phyloP scores from a whole-genome alignment of 2,797 vertebrate species.

The Spinibarbus caldwelli region DNA sequence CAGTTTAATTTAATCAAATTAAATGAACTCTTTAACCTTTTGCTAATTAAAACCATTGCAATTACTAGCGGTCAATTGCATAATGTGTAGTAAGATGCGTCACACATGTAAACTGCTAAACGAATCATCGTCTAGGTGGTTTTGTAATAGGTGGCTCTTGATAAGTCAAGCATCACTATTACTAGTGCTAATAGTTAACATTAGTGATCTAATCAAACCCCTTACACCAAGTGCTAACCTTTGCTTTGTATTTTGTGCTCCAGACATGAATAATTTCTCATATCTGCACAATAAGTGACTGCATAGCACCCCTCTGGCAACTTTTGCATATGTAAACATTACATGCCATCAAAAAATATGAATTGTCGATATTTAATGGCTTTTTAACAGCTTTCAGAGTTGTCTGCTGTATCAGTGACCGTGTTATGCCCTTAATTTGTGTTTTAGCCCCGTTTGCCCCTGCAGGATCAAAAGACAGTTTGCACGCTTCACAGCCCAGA shows the following conservation, averaged over 20 bases:
- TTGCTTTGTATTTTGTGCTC: neutral
- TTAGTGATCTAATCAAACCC: neutral
- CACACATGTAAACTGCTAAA: neutral
- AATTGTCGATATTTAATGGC: too few species aligned
- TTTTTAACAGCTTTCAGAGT: neutral
- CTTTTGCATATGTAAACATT: neutral
- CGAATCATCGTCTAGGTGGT: neutral
- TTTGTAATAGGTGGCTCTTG: neutral
- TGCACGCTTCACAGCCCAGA: neutral
- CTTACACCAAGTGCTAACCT: neutral
- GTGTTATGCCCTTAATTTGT: neutral
- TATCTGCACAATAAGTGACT: neutral
- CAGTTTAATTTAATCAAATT: constrained; percentile 4
- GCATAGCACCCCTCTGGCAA: neutral
- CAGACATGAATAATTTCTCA: neutral
- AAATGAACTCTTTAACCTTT: neutral
- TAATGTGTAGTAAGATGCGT: neutral
- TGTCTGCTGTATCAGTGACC: neutral
- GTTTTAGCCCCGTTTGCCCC: constrained; percentile 15
- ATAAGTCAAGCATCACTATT: neutral
- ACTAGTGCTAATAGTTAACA: neutral
- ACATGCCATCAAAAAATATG: neutral
- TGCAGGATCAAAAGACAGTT: constrained; percentile 11
- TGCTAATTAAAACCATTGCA: neutral
- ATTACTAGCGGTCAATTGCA: neutral